These are phyloP conservation scores for Syngnathus rostellatus DNA, from an alignment of 2,797 vertebrate species.

Conservation along the genomic window DNA sequence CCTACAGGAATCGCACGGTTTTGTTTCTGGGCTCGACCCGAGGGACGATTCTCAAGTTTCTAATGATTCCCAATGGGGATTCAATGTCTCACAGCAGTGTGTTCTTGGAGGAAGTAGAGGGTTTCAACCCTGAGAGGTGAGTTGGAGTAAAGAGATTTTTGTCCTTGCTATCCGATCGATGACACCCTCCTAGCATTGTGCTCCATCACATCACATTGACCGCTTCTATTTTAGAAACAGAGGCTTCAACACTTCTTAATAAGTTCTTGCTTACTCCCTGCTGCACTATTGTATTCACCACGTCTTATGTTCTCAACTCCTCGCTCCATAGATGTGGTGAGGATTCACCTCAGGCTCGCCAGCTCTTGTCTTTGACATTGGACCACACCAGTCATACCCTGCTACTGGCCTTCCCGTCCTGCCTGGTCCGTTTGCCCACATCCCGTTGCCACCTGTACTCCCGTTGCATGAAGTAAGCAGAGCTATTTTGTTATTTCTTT, in stretches of 20 bases:
- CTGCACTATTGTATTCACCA: background rate
- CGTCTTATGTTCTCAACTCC: background rate
- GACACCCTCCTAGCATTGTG: constrained; percentile 13
- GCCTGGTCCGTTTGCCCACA: constrained; percentile 83
- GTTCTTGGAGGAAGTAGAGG: constrained; percentile 92
- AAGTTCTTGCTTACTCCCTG: background rate
- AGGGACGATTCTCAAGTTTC: constrained; percentile 90
- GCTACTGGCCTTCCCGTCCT: constrained; percentile 84
- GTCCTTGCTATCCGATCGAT: constrained; percentile 16
- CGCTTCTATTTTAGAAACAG: constrained; percentile 14
- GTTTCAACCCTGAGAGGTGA: constrained; percentile 87
- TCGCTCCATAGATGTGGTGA: constrained; percentile 73
- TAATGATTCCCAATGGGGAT: constrained; percentile 74
- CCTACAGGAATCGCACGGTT: constrained; percentile 84
- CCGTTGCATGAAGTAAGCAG: constrained; percentile 89
- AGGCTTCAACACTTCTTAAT: constrained; percentile 4
- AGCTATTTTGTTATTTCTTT: too few relatives aligned
- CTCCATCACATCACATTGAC: constrained; percentile 6
- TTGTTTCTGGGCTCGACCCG: constrained; percentile 88
- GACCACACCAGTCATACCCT: constrained; percentile 80
- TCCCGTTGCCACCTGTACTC: constrained; percentile 91
- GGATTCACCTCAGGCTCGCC: constrained; percentile 70
- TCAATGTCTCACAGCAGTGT: constrained; percentile 49
- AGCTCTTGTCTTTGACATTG: constrained; percentile 81
- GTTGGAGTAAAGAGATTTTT: constrained; percentile 22